Percentiles rank a stretch among this genome's conserved stretches.
Conservation (phyloP, 2,797 vertebrate species). For the Helostoma temminkii region DNA sequence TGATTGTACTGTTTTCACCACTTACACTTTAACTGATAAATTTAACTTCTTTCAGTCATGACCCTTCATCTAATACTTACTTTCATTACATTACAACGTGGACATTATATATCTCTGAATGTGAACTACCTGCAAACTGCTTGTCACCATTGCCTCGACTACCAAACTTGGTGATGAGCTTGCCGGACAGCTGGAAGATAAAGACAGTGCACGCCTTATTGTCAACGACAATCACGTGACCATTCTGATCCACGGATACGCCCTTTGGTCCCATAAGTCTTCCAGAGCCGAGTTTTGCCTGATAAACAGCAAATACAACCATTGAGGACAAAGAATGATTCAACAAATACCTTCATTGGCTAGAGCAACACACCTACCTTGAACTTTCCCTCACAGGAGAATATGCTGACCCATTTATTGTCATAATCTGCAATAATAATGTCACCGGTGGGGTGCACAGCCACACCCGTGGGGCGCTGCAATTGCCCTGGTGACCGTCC, state of each 20-base stretch:
- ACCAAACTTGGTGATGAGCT: slow-evolving; percentile 96
- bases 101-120: neutral
- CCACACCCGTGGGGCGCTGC: slow-evolving; percentile 96
- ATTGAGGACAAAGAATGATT: neutral
- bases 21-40: neutral
- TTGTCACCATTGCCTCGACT: slow-evolving; percentile 97
- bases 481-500: slow-evolving; percentile 95
- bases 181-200: slow-evolving; percentile 97
- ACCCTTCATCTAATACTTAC: neutral
- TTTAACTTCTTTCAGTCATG: neutral
- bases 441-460: slow-evolving; percentile 96
- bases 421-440: slow-evolving; percentile 99
- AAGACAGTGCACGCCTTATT: slow-evolving; percentile 98
- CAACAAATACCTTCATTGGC: neutral
- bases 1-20: neutral
- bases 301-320: slow-evolving; percentile 24
- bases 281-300: slow-evolving; percentile 97
- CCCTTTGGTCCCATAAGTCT: slow-evolving; percentile 99
- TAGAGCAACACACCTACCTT: slow-evolving; percentile 83
- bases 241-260: slow-evolving; percentile 96
- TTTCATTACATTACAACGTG: neutral
- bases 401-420: slow-evolving; percentile 99
- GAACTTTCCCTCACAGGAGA: slow-evolving; percentile 96
- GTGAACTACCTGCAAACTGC: slow-evolving; percentile 95
- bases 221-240: slow-evolving; percentile 98